phyloP scores from a whole-genome alignment of 2,113 vertebrate species.

The Aegotheles bennettii region DNA sequence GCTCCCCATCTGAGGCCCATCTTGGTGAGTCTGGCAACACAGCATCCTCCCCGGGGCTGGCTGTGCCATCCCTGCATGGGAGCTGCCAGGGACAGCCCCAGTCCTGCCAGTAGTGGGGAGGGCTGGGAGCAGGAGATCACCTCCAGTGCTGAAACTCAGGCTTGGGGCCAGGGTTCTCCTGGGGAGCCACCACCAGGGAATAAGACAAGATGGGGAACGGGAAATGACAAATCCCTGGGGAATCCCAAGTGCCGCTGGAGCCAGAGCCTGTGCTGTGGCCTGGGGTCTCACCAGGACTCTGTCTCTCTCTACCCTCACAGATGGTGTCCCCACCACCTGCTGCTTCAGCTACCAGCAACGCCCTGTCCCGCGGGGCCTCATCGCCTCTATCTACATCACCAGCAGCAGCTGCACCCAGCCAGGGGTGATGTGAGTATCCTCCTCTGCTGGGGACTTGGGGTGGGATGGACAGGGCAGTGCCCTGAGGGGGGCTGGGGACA shows the following conservation, averaged over 20 bases:
- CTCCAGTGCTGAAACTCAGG: background rate
- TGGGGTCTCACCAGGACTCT: background rate
- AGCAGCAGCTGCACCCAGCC: background rate
- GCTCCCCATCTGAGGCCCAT: background rate
- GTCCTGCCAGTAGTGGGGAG: rapidly evolving
- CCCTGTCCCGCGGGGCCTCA: background rate
- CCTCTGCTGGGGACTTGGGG: rapidly evolving
- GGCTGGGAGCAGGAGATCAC: background rate
- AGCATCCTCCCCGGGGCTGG: rapidly evolving
- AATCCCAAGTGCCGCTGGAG: rapidly evolving
- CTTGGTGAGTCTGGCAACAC: rapidly evolving
- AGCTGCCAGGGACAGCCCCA: background rate
- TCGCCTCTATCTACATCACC: background rate
- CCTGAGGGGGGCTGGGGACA: rapidly evolving
- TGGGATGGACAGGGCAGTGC: rapidly evolving
- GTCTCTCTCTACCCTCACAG: background rate
- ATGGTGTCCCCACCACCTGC: background rate
- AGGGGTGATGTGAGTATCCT: background rate
- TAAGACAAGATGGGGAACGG: rapidly evolving
- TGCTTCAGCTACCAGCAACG: background rate
- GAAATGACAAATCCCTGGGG: background rate
- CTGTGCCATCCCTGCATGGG: rapidly evolving
- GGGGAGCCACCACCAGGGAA: background rate
- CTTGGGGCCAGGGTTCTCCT: rapidly evolving
- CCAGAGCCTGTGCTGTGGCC: background rate